Evolutionary conservation across 1,140 invertebrate species (phyloP).

Genomic region (Aphelenchoides fujianensis): DNA sequence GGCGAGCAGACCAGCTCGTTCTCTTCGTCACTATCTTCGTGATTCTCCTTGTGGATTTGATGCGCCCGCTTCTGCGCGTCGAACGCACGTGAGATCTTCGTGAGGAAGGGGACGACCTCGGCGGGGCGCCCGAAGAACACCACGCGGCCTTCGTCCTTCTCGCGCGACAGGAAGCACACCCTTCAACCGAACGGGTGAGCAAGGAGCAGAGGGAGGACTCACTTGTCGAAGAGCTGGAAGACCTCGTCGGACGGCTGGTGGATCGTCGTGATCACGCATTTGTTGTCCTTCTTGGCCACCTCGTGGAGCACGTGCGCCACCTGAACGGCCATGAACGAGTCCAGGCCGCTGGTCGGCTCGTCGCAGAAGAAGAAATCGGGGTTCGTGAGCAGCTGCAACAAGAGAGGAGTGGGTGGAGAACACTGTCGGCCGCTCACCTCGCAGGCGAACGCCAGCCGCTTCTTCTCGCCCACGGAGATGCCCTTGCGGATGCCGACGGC

Average conservation of each 20-base stretch:
- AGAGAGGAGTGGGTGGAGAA: neutral
- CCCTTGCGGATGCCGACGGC: conserved; percentile 52
- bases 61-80: conserved; percentile 20
- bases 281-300: conserved; percentile 52
- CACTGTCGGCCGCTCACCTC: conserved; percentile 63
- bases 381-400: conserved; percentile 69
- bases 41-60: neutral
- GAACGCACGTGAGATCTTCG: conserved; percentile 68
- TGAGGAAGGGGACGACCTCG: conserved; percentile 41
- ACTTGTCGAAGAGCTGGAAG: conserved; percentile 75
- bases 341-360: conserved; percentile 77
- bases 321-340: conserved; percentile 65
- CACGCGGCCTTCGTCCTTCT: conserved; percentile 64
- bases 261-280: conserved; percentile 76
- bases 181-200: neutral
- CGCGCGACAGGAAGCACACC: conserved; percentile 52
- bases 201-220: conserved; percentile 62
- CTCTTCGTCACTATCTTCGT: neutral
- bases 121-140: conserved; percentile 37
- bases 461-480: conserved; percentile 64
- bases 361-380: conserved; percentile 73
- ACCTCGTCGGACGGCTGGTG: conserved; percentile 81
- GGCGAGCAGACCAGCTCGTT: conserved; percentile 65
- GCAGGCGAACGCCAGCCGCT: conserved; percentile 65
- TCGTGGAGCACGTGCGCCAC: neutral